Conservation (phyloP, 2,113 vertebrate genomes). For the Psilopogon haemacephalus region DNA sequence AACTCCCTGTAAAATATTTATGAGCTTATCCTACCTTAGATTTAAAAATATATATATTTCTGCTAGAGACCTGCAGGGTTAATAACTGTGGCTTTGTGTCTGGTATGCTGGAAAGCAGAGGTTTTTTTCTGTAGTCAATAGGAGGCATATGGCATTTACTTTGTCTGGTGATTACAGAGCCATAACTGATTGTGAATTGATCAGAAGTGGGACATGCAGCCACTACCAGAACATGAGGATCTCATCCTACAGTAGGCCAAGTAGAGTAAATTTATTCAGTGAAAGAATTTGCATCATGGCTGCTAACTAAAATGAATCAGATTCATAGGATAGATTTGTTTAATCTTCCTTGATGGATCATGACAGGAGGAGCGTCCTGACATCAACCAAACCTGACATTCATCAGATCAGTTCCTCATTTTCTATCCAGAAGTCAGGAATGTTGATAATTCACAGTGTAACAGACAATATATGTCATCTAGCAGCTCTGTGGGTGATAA, state of each 20-base stretch:
- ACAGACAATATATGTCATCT: slow-evolving; percentile 25
- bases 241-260: background rate
- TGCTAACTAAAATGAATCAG: slow-evolving; percentile 3
- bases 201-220: background rate
- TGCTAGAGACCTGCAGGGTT: background rate
- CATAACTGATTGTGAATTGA: background rate
- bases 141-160: background rate
- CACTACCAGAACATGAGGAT: background rate
- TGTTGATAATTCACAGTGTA: slow-evolving; percentile 48
- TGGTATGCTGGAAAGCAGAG: background rate
- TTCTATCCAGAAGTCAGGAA: slow-evolving; percentile 54
- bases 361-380: slow-evolving; percentile 36
- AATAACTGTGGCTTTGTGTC: slow-evolving; percentile 26
- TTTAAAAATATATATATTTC: background rate
- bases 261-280: slow-evolving; percentile 31
- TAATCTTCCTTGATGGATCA: slow-evolving; percentile 50
- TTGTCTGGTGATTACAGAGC: background rate
- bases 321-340: slow-evolving; percentile 41
- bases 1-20: slow-evolving; percentile 57
- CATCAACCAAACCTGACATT: slow-evolving; percentile 53
- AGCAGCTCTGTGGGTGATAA: background rate
- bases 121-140: background rate
- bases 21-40: slow-evolving; percentile 17
- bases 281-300: slow-evolving; percentile 13
- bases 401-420: slow-evolving; percentile 61